Percentiles rank a stretch among this genome's conserved stretches.
Evolutionary conservation across 2,797 vertebrate genomes (phyloP).

Genomic region (Ptychadena robeensis): DNA sequence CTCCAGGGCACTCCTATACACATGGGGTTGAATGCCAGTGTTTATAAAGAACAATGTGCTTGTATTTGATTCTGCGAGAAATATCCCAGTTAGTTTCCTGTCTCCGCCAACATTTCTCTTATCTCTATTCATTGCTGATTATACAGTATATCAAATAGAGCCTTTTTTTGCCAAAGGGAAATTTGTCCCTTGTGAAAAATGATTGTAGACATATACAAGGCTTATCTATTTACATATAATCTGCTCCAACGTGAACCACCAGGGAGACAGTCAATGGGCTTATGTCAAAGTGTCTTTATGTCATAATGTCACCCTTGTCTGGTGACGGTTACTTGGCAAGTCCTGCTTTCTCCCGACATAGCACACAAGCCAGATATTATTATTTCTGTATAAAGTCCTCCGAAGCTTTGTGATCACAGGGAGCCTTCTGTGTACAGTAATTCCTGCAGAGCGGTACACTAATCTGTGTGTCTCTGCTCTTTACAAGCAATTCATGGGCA

Average conservation of each 20-base stretch:
- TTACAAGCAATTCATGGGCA: neutral
- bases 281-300: constrained; percentile 51
- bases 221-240: constrained; percentile 61
- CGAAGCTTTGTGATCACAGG: constrained; percentile 3
- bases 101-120: constrained; percentile 40
- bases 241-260: constrained; percentile 46
- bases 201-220: constrained; percentile 52
- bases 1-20: constrained; percentile 15
- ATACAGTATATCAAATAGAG: constrained; percentile 49
- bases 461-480: neutral
- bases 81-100: constrained; percentile 39
- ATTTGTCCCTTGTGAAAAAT: constrained; percentile 50
- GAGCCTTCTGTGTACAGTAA: neutral
- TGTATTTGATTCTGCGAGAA: constrained; percentile 36
- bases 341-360: neutral
- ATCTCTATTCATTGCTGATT: constrained; percentile 52
- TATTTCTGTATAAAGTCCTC: neutral
- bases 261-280: constrained; percentile 39
- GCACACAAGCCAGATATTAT: neutral
- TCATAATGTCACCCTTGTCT: constrained; percentile 14
- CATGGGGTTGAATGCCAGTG: constrained; percentile 16
- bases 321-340: constrained; percentile 36
- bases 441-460: neutral
- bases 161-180: constrained; percentile 54
- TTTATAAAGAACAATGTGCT: constrained; percentile 45